phyloP scores from a whole-genome alignment of 2,888 invertebrate species.

The Sphaerophoria taeniata region DNA sequence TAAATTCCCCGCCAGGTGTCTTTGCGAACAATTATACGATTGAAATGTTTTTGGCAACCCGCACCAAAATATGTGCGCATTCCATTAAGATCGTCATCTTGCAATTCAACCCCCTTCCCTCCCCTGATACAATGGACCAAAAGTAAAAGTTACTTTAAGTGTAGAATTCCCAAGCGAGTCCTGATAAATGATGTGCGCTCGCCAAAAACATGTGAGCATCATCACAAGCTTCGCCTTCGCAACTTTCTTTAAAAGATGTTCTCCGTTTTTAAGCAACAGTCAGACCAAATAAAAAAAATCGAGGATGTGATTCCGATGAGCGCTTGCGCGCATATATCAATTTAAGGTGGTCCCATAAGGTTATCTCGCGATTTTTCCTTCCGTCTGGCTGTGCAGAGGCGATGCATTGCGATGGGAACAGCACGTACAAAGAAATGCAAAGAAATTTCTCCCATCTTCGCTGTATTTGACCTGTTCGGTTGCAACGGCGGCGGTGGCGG shows the following conservation, averaged over 20 bases:
- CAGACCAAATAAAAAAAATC: neutral
- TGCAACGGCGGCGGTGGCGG: neutral
- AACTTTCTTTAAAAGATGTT: constrained; percentile 59
- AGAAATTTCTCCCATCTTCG: constrained; percentile 58
- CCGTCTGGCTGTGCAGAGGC: constrained; percentile 8
- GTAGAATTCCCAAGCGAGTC: constrained; percentile 41
- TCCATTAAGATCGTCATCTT: constrained; percentile 17
- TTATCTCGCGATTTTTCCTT: constrained; percentile 63
- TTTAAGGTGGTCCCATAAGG: constrained; percentile 61
- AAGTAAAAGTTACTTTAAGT: constrained; percentile 53
- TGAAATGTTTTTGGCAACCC: constrained; percentile 40
- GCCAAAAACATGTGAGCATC: constrained; percentile 46
- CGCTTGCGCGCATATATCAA: constrained; percentile 60
- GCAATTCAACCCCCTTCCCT: neutral
- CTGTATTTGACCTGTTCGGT: constrained; percentile 46
- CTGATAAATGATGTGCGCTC: constrained; percentile 64
- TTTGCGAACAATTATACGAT: constrained; percentile 33
- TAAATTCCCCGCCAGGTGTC: constrained; percentile 39
- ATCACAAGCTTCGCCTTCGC: constrained; percentile 38
- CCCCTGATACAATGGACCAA: constrained; percentile 7
- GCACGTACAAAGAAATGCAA: constrained; percentile 38
- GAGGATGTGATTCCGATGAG: constrained; percentile 44
- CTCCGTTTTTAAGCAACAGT: constrained; percentile 24
- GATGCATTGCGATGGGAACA: constrained; percentile 9
- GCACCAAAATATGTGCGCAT: constrained; percentile 30